Evolutionary conservation across 2,113 vertebrate genomes (phyloP).

Genomic region (Muntiacus muntjak): DNA sequence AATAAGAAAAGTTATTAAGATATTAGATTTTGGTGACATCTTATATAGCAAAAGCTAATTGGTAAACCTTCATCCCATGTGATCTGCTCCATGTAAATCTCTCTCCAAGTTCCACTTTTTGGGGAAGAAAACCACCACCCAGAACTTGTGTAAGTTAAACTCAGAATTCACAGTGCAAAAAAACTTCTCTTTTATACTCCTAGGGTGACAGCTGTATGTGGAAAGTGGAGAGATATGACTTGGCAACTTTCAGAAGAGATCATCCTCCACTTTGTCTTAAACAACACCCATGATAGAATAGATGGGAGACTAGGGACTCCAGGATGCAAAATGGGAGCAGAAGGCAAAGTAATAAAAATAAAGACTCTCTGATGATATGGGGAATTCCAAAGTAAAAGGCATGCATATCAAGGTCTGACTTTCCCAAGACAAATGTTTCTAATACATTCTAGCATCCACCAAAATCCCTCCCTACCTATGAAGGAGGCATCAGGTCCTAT

Average conservation of each 20-base stretch:
- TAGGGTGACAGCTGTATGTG: background rate
- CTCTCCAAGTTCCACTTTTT: background rate
- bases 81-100: background rate
- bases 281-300: background rate
- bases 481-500: background rate
- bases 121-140: background rate
- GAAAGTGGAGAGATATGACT: background rate
- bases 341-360: background rate
- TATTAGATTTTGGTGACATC: background rate
- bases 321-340: background rate
- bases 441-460: background rate
- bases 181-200: background rate
- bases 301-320: background rate
- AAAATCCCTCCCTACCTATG: background rate
- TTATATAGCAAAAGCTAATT: background rate
- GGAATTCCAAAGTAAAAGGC: background rate
- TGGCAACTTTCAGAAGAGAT: background rate
- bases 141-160: background rate
- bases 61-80: background rate
- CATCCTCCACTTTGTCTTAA: background rate
- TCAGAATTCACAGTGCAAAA: background rate
- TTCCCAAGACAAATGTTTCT: background rate
- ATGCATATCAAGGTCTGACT: background rate
- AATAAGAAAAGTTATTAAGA: background rate
- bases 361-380: background rate